Conservation (phyloP, 2,113 vertebrate species). For the Heliornis fulica region DNA sequence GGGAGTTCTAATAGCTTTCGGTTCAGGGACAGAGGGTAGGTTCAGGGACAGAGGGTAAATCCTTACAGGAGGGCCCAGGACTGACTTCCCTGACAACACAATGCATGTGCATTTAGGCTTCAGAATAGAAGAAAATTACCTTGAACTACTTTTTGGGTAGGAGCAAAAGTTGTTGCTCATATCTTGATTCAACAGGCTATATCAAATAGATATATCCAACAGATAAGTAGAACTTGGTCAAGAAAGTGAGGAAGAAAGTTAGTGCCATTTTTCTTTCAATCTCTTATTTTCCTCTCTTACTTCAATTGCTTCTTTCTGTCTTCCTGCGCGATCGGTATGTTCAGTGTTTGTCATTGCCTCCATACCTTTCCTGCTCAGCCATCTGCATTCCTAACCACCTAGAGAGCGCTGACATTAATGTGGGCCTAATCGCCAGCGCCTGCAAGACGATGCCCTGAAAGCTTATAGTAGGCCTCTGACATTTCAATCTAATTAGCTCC, state of each 20-base stretch:
- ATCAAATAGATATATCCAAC: too few species aligned
- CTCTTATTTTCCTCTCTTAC: background rate
- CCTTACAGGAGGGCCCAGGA: background rate
- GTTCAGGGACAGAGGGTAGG: too few species aligned
- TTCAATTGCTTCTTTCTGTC: background rate
- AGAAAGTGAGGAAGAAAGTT: background rate
- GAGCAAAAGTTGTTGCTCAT: background rate
- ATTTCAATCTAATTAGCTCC: background rate
- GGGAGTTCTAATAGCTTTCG: too few species aligned
- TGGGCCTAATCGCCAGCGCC: background rate
- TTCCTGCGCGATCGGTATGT: background rate
- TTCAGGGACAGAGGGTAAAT: background rate
- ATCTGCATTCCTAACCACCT: background rate
- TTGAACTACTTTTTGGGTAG: background rate
- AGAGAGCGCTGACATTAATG: background rate
- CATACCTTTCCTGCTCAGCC: background rate
- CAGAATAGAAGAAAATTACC: background rate
- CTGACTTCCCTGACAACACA: background rate
- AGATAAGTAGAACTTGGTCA: fast-evolving
- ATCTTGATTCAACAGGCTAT: too few species aligned
- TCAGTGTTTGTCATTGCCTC: background rate
- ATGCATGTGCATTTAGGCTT: background rate
- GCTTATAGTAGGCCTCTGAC: background rate
- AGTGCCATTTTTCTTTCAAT: background rate
- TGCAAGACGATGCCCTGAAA: background rate